Evolutionary conservation across 1,140 invertebrate species (phyloP).

Genomic region (Venturia canescens): DNA sequence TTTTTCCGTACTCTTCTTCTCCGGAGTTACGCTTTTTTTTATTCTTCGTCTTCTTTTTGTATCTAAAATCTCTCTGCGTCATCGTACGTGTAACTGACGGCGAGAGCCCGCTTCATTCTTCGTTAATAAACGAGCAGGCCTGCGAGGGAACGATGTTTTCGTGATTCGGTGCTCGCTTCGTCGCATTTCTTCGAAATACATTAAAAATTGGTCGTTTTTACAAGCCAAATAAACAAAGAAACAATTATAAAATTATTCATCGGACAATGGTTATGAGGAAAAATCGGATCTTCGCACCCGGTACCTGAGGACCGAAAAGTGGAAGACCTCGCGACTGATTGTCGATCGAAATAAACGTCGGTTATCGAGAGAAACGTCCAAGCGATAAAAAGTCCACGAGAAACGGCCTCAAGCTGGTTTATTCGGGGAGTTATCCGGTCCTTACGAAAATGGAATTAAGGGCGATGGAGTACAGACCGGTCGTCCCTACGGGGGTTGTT

Average conservation of each 20-base stretch:
- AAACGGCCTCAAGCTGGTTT: conserved; percentile 73
- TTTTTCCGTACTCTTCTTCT: background rate
- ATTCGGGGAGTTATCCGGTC: conserved; percentile 65
- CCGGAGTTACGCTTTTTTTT: background rate
- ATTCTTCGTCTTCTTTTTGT: background rate
- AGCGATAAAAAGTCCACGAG: conserved; percentile 7
- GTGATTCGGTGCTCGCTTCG: too few relatives aligned
- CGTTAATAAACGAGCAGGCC: background rate
- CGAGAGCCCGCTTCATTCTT: background rate
- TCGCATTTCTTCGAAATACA: too few relatives aligned
- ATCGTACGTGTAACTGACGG: background rate
- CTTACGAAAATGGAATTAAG: conserved; percentile 74
- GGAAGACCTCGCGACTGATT: background rate
- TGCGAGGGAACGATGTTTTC: background rate
- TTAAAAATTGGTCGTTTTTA: too few relatives aligned
- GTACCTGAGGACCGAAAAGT: too few relatives aligned
- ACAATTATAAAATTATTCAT: too few relatives aligned
- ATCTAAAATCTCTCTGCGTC: background rate
- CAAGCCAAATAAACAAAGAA: too few relatives aligned
- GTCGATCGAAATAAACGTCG: background rate
- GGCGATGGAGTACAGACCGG: conserved; percentile 74
- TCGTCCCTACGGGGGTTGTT: conserved; percentile 71
- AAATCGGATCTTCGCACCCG: too few relatives aligned
- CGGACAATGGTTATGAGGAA: too few relatives aligned
- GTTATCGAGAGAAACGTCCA: background rate